These are phyloP conservation scores for Puntigrus tetrazona DNA, from an alignment of 2,113 vertebrate genomes.

Conservation along the genomic window DNA sequence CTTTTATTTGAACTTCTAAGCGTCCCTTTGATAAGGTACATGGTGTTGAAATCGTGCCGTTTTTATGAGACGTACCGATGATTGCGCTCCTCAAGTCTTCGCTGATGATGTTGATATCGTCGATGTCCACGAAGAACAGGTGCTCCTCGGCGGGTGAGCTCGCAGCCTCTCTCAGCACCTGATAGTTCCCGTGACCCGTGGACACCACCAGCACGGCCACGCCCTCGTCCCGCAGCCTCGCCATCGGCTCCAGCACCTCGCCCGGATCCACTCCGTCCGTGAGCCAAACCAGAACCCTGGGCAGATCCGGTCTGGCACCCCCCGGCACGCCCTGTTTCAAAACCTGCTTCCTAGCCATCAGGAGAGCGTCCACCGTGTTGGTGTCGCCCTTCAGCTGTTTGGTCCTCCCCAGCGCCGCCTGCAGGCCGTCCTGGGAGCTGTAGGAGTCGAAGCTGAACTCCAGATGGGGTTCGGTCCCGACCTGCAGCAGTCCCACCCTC, in stretches of 20 bases:
- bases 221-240: slow-evolving; percentile 80
- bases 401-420: slow-evolving; percentile 72
- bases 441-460: slow-evolving; percentile 85
- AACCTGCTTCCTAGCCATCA: slow-evolving; percentile 74
- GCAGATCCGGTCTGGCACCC: slow-evolving; percentile 76
- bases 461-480: slow-evolving; percentile 82
- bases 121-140: slow-evolving; percentile 92
- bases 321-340: slow-evolving; percentile 61
- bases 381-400: slow-evolving; percentile 89
- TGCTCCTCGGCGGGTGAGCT: slow-evolving; percentile 78
- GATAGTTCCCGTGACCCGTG: slow-evolving; percentile 85
- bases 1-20: no score
- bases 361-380: slow-evolving; percentile 85
- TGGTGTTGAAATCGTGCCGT: no score
- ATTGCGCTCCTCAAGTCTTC: slow-evolving; percentile 83
- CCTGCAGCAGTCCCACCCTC: slow-evolving; percentile 86
- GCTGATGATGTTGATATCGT: slow-evolving; percentile 87
- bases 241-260: slow-evolving; percentile 82
- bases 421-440: slow-evolving; percentile 63
- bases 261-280: slow-evolving; percentile 91
- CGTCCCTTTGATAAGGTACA: no score
- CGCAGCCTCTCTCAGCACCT: slow-evolving; percentile 82
- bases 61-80: no score
- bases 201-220: slow-evolving; percentile 88
- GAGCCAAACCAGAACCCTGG: slow-evolving; percentile 93